These are phyloP conservation scores for Aspidapion aeneum DNA, from an alignment of 2,888 invertebrate genomes.

Conservation along the genomic window DNA sequence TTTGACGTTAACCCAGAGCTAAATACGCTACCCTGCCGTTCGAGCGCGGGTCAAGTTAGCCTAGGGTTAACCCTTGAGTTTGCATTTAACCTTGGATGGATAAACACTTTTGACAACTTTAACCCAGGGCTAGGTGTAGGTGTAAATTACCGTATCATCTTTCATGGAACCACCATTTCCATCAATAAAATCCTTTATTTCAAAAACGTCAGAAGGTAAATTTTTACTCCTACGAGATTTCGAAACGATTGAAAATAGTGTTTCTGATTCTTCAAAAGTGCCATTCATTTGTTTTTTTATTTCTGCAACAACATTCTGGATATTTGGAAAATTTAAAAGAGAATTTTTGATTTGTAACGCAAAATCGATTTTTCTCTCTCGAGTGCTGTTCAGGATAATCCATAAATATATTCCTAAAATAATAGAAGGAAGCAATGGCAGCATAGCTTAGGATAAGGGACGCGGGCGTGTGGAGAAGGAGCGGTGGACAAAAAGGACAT, in stretches of 20 bases:
- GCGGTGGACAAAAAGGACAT: too few relatives aligned
- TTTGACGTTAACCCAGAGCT: too few relatives aligned
- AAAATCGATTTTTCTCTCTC: conserved; percentile 19
- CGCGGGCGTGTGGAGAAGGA: too few relatives aligned
- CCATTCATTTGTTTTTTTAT: conserved; percentile 11
- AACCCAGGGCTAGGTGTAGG: background rate
- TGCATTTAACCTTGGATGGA: too few relatives aligned
- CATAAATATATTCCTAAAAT: conserved; percentile 22
- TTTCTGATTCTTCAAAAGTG: conserved; percentile 16
- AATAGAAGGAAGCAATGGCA: too few relatives aligned
- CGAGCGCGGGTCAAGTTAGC: too few relatives aligned
- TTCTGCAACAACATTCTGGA: conserved; percentile 12
- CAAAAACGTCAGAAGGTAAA: conserved; percentile 5
- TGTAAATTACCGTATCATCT: background rate
- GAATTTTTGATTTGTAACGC: conserved; percentile 13
- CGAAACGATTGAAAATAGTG: conserved; percentile 21
- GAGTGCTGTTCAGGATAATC: conserved; percentile 18
- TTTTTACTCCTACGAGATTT: conserved; percentile 3
- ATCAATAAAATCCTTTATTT: conserved; percentile 8
- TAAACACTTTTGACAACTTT: too few relatives aligned
- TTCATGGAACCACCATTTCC: background rate
- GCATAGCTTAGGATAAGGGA: too few relatives aligned
- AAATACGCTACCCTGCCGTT: too few relatives aligned
- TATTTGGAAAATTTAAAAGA: conserved; percentile 13
- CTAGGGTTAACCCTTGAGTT: too few relatives aligned